A percentile compares a stretch with the other conserved stretches of the same genome.
These are phyloP conservation scores for Pseudocheirus occidentalis DNA, from an alignment of 2,797 vertebrate species.

Conservation along the genomic window DNA sequence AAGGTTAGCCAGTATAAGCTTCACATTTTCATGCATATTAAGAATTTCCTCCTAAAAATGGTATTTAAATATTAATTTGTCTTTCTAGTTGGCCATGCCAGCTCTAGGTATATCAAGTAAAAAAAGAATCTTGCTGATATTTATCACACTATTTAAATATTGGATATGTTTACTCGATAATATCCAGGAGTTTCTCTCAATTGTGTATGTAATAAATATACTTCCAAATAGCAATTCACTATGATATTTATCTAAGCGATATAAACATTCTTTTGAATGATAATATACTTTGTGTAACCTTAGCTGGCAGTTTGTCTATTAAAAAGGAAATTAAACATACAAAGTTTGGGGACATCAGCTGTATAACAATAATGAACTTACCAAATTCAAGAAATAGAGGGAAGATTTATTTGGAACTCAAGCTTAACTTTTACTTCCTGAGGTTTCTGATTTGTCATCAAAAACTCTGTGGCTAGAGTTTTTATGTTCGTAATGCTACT, in stretches of 20 bases:
- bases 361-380: slow-evolving; percentile 57
- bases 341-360: slow-evolving; percentile 52
- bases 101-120: slow-evolving; percentile 51
- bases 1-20: background rate
- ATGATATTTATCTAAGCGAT: slow-evolving; percentile 76
- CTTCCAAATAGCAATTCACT: slow-evolving; percentile 47
- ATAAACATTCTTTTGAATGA: slow-evolving; percentile 76
- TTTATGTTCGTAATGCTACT: background rate
- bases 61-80: slow-evolving; percentile 72
- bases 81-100: slow-evolving; percentile 61
- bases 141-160: slow-evolving; percentile 70
- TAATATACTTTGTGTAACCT: slow-evolving; percentile 71
- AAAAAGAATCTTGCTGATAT: slow-evolving; percentile 50
- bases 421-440: slow-evolving; percentile 1
- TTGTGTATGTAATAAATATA: slow-evolving; percentile 67
- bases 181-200: slow-evolving; percentile 43
- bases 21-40: slow-evolving; percentile 51
- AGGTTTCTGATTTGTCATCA: background rate
- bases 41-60: slow-evolving; percentile 13
- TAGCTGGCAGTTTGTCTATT: slow-evolving; percentile 74
- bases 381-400: slow-evolving; percentile 40
- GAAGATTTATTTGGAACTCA: background rate
- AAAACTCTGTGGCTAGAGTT: background rate
- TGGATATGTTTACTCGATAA: slow-evolving; percentile 68
- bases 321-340: slow-evolving; percentile 80